These are phyloP conservation scores for Scaptomyza montana DNA, from an alignment of 1,140 invertebrate genomes.

Conservation along the genomic window DNA sequence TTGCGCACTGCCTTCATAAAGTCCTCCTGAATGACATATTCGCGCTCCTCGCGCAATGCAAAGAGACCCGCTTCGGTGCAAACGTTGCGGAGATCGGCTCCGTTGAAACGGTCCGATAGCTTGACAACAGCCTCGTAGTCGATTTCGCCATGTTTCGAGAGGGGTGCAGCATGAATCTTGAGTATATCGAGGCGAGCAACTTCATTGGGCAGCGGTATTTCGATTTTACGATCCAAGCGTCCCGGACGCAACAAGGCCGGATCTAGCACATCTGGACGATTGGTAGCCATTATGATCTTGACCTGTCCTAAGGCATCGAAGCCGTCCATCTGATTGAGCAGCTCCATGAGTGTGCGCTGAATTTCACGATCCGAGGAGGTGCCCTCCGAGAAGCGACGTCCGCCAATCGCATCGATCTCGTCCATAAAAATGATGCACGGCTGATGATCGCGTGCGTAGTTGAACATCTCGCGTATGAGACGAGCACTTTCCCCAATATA, in stretches of 20 bases:
- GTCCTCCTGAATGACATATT: conserved; percentile 98
- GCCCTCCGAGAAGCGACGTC: conserved; percentile 98
- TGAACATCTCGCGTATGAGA: conserved; percentile 99
- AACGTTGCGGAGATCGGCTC: conserved; percentile 99
- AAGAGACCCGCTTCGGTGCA: conserved; percentile 99
- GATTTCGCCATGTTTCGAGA: conserved; percentile 99
- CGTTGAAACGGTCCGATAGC: conserved; percentile 98
- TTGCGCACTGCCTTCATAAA: conserved; percentile 99
- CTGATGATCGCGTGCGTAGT: conserved; percentile 99
- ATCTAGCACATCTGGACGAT: conserved; percentile 98
- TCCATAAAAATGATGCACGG: conserved; percentile 99
- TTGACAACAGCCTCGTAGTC: conserved; percentile 99
- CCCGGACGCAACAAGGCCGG: conserved; percentile 99
- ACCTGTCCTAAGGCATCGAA: conserved; percentile 99
- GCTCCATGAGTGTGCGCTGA: conserved; percentile 99
- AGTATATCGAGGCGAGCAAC: conserved; percentile 95
- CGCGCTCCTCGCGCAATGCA: conserved; percentile 92
- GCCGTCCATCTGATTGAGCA: conserved; percentile 98
- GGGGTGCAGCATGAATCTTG: conserved; percentile 98
- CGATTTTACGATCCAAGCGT: conserved; percentile 97
- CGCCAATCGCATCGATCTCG: conserved; percentile 99
- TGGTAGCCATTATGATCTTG: conserved; percentile 97
- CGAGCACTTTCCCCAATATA: conserved; percentile 99
- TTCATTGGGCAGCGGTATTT: conserved; percentile 97
- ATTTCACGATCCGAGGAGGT: conserved; percentile 99